A percentile compares a stretch with the other conserved stretches of the same genome.
Evolutionary conservation across 2,797 vertebrate genomes (phyloP).

Genomic region (Pangasius sanitwongsei): DNA sequence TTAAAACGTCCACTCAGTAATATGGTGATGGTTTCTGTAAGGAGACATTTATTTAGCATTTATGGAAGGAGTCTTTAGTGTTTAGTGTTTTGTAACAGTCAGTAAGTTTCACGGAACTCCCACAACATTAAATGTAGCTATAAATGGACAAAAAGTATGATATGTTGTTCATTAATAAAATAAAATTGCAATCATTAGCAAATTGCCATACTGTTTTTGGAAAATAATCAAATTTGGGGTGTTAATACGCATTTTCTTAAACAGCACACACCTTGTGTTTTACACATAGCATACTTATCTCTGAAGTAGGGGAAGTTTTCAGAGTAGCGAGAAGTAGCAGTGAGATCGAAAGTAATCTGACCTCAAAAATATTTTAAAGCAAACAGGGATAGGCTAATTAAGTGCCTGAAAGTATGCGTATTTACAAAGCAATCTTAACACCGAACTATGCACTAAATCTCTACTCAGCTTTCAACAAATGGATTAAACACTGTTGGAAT

Average conservation of each 20-base stretch:
- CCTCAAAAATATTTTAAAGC: neutral
- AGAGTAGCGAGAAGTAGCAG: neutral
- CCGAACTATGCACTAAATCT: constrained; percentile 22
- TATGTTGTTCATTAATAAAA: neutral
- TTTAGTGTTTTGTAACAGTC: neutral
- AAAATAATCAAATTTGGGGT: neutral
- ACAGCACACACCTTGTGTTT: neutral
- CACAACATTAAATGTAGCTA: neutral
- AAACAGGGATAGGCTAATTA: neutral
- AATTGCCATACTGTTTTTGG: neutral
- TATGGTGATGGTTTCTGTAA: neutral
- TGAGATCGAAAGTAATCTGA: neutral
- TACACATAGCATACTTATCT: neutral
- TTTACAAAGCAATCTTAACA: constrained; percentile 1
- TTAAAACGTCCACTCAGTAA: neutral
- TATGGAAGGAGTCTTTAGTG: neutral
- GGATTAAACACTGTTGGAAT: constrained; percentile 25
- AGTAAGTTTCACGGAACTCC: neutral
- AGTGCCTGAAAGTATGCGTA: neutral
- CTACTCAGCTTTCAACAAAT: neutral
- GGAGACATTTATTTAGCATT: neutral
- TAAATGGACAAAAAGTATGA: neutral
- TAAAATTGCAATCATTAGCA: neutral
- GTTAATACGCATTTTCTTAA: neutral
- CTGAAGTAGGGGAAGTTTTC: neutral